A percentile compares a stretch with the other conserved stretches of the same genome.
Conservation (phyloP, 2,888 invertebrate species). For the Euplexia lucipara region DNA sequence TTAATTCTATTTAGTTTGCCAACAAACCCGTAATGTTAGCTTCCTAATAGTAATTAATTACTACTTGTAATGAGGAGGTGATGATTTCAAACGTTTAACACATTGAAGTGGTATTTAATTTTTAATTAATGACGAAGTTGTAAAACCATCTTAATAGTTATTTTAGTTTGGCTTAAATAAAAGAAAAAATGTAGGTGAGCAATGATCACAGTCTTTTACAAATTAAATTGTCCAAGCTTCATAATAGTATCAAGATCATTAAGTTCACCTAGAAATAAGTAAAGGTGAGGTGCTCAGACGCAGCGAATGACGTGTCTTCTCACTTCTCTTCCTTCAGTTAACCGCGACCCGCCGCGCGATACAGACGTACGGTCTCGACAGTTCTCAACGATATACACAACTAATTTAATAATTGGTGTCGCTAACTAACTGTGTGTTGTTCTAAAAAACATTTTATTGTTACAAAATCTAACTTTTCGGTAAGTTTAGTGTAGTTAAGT, state of each 20-base stretch:
- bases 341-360: conserved; percentile 79
- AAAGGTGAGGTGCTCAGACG: conserved; percentile 89
- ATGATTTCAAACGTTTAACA: conserved; percentile 30
- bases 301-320: conserved; percentile 88
- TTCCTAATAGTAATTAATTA: conserved; percentile 51
- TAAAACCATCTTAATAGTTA: not conserved
- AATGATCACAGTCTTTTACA: not conserved
- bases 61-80: not conserved
- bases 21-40: conserved; percentile 30
- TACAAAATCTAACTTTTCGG: conserved; percentile 56
- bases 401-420: conserved; percentile 77
- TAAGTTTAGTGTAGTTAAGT: conserved; percentile 71
- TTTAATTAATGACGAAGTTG: conserved; percentile 1
- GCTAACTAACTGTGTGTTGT: conserved; percentile 71
- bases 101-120: conserved; percentile 12
- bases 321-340: conserved; percentile 84
- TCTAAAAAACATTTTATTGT: conserved; percentile 55
- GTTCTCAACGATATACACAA: conserved; percentile 53
- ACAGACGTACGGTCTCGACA: conserved; percentile 67
- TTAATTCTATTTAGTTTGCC: conserved; percentile 43
- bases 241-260: conserved; percentile 76
- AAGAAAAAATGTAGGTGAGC: not conserved
- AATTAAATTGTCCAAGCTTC: not conserved
- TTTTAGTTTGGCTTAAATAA: not conserved
- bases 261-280: conserved; percentile 74